These are phyloP conservation scores for Ammodramus savannarum DNA, from an alignment of 2,113 vertebrate genomes.

Conservation along the genomic window DNA sequence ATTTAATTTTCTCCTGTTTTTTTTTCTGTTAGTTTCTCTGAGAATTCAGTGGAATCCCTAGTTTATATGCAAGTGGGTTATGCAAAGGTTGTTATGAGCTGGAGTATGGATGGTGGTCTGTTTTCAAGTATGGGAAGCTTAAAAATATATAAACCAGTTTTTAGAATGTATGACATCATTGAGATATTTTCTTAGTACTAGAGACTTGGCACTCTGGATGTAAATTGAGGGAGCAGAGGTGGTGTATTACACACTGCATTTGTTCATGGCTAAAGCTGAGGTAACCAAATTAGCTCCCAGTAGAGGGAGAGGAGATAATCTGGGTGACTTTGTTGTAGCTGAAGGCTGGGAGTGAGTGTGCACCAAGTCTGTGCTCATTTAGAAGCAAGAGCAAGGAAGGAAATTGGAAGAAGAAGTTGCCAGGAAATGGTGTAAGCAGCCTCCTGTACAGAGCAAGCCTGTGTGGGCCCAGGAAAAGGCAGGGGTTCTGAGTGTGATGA, in stretches of 20 bases:
- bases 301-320: background rate
- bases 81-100: background rate
- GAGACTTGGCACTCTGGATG: background rate
- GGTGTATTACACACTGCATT: background rate
- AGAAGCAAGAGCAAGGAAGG: background rate
- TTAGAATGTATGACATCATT: background rate
- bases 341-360: background rate
- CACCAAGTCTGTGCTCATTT: background rate
- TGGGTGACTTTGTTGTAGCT: background rate
- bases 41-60: background rate
- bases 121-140: background rate
- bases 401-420: background rate
- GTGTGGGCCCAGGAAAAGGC: background rate
- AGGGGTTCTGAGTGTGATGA: background rate
- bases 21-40: background rate
- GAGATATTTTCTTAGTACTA: background rate
- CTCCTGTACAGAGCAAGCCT: fast-evolving
- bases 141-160: background rate
- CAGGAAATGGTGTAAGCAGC: background rate
- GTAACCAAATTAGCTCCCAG: background rate
- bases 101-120: background rate
- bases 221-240: background rate
- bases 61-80: background rate
- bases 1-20: background rate
- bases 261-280: background rate